Base-by-base conservation (phyloP, 1,140 invertebrate genomes). In the Campodea augens region DNA sequence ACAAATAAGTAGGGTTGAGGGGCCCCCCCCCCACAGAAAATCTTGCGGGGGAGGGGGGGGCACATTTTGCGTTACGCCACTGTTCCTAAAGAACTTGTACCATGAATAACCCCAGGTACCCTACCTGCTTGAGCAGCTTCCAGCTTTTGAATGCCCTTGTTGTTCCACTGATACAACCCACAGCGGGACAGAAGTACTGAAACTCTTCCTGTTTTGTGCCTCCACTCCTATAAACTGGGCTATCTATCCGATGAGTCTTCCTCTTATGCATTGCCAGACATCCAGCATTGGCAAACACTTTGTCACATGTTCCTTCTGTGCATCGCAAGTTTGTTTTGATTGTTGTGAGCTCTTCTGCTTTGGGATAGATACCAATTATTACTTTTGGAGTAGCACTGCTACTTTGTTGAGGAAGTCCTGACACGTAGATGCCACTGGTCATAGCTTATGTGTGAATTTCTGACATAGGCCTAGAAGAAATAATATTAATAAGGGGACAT, bases 121-220 rank as follows among this genome's bases (percentile, higher is more conserved):
- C 47, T 47, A 66, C 65, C 58, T 67, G 65, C 46, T 67, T 67
- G 1, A 67, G 46, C 32, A 66, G 65, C 36, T 66, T 67, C 53
- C 62, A 59, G 5, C 55, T 57, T 1, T 49, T 59, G 46, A 67
- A 67, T 45, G 58, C 52, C 39, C 61, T 55, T 29, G 59, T 45
- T 2, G 58, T 60, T 24, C 54, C 56, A 5, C 53, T 41, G 0
- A 60, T 55, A 40, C 65, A 68, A 22, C 53, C 53, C 5, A 56
- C 48, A 10, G 60, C 53, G 2, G 63, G 64, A 47, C 66, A 68
- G 29, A 66, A 60, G 47, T 62, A 68, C 1, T 52, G 39, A 5
- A 48, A n/a, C 2, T 4, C 10, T 10, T 4, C 36, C 15, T 3
- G 15, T 3, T 37, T 19, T 18, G 36, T 19, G 20, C 20, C 36